Evolutionary conservation across 2,113 vertebrate species (phyloP), one percentile per base, ranked within the genome.

Genomic region (Petrocephalus microphthalmus): DNA sequence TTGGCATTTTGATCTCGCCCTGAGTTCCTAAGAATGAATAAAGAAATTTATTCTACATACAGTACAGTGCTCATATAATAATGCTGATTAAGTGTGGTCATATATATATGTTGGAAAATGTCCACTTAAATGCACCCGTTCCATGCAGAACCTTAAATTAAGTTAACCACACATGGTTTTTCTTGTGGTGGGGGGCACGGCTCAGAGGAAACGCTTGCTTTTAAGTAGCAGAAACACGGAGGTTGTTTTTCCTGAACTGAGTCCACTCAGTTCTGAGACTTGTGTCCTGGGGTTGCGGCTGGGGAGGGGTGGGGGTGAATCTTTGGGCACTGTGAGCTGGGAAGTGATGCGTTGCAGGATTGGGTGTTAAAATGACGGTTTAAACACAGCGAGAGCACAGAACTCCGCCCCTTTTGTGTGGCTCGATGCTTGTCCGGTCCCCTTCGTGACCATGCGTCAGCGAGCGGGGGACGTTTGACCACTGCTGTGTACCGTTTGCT

Each of bases 381-480:
- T 33, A n/a, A 90, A 87, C 60, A 88, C 51, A 88, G 86, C 42
- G 49, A 90, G n/a, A 13, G 20, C 67, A 91, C 91, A 92, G 86
- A 91, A 92, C 85, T 91, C 56, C 0, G 13, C 88, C 54, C 88
- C 87, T 87, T 88, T 92, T 90, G 86, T 92, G 60, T 90, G 83
- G 87, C 88, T 42, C 89, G 71, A 49, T 91, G 87, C 82, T 57
- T 91, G 88, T 90, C 90, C 83, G 71, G 87, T 91, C 91, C 89
- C 85, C 47, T 92, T 87, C 45, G 81, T 89, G 87, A 88, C 86
- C 85, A 45, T 3, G 78, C 29, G 1, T 87, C 86, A 51, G 67
- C 25, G 67, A 92, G 89, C 33, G 3, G 42, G 37, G 37, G 37
- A 8, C 74, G 37, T 20, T 17, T 19, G 37, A 71, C 81, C 74